Evolutionary conservation across 1,140 invertebrate species (phyloP), one percentile per base, ranked within the genome.

Genomic region (Drosophila sp.): DNA sequence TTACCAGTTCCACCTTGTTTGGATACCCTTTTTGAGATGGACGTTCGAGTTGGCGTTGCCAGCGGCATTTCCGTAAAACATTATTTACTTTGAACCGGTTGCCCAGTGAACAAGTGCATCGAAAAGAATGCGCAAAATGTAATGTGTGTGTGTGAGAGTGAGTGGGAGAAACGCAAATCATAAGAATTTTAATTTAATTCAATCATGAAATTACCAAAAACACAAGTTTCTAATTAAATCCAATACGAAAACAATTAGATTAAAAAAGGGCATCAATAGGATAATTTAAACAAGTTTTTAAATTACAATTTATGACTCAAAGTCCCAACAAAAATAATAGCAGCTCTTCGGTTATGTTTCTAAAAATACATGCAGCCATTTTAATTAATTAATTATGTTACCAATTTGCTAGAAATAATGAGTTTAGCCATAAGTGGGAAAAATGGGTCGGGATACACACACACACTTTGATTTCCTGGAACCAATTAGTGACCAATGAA

Each of bases 31-130:
- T 44, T n/a, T 47, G 40, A 44, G 60, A 41, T 62, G 60, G 60
- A 62, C 35, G 60, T 29, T 57, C 66, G 63, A 67, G 58, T 76
- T 73, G 72, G 50, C 63, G 67, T 77, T 63, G 82, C 81, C 81
- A 81, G 78, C 82, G 81, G 67, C 62, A 56, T 64, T 65, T 60
- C 35, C 54, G 62, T 56, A 66, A 77, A 72, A 66, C 57, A 78
- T 86, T 86, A 86, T 87, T 86, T 86, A 86, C 83, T 55, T 79
- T 75, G 57, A 76, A 56, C 79, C 79, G 83, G 82, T 86, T 86
- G 82, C 82, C 83, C 82, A 72, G 82, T 76, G 69, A 87, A 79
- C 82, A 86, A 70, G 73, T 72, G 63, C 68, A 63, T 63, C 56
- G 23, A 40, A 60, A 68, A 66, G 58, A 67, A 60, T 41, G 40